phyloP scores from a whole-genome alignment of 1,140 invertebrate species.

The Bradynema listronoti region DNA sequence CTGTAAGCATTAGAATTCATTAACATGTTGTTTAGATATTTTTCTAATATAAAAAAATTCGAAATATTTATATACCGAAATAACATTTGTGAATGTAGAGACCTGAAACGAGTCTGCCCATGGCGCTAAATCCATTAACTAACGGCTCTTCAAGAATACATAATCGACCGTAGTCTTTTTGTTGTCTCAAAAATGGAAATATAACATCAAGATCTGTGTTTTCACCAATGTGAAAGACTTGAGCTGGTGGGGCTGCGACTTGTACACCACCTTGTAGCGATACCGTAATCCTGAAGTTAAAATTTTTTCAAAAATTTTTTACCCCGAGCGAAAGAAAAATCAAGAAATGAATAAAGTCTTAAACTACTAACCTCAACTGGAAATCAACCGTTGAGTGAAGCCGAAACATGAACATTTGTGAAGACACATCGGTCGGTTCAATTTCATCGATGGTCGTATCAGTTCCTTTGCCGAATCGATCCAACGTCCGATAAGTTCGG shows the following conservation, averaged over 20 bases:
- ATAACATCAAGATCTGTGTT: constrained; percentile 38
- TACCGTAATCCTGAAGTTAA: constrained; percentile 28
- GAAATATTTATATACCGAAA: constrained; percentile 16
- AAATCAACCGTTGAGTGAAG: constrained; percentile 24
- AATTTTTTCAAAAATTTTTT: too few relatives aligned
- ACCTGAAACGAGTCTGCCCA: constrained; percentile 37
- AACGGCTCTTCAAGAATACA: constrained; percentile 40
- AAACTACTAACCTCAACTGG: constrained; percentile 36
- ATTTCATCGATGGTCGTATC: constrained; percentile 35
- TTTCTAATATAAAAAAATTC: constrained; percentile 8
- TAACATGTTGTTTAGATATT: not conserved
- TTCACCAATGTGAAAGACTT: constrained; percentile 35
- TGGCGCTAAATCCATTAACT: constrained; percentile 37
- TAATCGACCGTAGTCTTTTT: constrained; percentile 38
- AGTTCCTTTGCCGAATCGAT: constrained; percentile 36
- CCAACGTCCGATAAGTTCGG: constrained; percentile 34
- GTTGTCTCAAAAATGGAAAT: constrained; percentile 35
- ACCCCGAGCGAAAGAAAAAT: too few relatives aligned
- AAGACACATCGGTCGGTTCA: constrained; percentile 38
- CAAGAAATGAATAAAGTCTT: too few relatives aligned
- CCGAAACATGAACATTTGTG: constrained; percentile 40
- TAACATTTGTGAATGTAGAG: constrained; percentile 38
- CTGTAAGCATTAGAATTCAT: not conserved
- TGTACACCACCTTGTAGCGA: constrained; percentile 35
- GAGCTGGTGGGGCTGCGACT: constrained; percentile 32